Base-by-base conservation (phyloP, 2,113 vertebrate species). In the Anoura caudifer region DNA sequence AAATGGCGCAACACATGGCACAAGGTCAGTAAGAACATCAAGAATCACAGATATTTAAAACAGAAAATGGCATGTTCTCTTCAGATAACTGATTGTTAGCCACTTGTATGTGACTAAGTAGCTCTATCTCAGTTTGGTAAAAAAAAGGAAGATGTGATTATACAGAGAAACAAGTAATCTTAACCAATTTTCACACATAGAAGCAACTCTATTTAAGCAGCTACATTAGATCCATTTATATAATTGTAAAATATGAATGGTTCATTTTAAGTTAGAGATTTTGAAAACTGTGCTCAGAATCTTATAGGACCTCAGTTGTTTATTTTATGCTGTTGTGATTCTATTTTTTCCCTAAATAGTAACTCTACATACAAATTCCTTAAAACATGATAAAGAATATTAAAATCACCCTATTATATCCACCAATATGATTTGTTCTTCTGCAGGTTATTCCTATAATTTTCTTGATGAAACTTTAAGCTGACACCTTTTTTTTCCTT, bases 201-300 rank as follows among this genome's bases (percentile, higher is more conserved):
- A 86, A 22, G 24, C 12, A 59, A 97, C 43, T 89, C 70, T 86
- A 43, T 84, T 84, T 89, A 95, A 69, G 67, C 67, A 95, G 50
- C 19, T 85, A 95, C 36, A 86, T 28, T 36, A 84, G 70, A 90
- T 73, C n/a, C 50, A 73, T 85, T 96, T 90, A 73, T 88, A 72
- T 87, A 73, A 95, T 92, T 77, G 77, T 84, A 96, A 92, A 97
- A 96, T 96, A 59, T 59, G 38, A 91, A 93, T 95, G 83, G 88
- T 93, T 96, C 93, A 95, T 75, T 97, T 97, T 93, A 96, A 94
- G 93, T 87, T 87, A 90, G 28, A 82, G 83, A 94, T 80, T 96
- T 54, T 89, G 69, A 89, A 90, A 87, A 61, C 26, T 50, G 4
- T 63, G 54, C 52, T 95, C 11, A 70, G 38, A 91, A 72, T 95